Percentiles rank a stretch among this genome's conserved stretches.
Conservation (phyloP, 2,113 vertebrate genomes). For the Halcyon senegalensis region DNA sequence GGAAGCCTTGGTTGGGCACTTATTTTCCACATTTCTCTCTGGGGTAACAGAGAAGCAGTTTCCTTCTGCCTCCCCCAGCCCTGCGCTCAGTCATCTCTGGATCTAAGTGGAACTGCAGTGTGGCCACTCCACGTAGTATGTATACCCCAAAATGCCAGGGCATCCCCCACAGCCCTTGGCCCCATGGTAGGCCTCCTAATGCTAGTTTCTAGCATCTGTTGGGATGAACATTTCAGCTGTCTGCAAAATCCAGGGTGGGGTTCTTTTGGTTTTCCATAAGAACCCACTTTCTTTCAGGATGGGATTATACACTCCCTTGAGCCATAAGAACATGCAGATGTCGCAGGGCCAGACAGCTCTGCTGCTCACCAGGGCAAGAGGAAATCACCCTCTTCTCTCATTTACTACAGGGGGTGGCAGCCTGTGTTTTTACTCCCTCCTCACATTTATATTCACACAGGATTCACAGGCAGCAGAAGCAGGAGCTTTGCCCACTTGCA, state of each 20-base stretch:
- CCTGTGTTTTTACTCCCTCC: neutral
- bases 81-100: accelerated
- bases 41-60: neutral
- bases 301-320: neutral
- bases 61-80: neutral
- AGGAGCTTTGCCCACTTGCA: neutral
- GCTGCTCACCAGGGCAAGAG: neutral
- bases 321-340: neutral
- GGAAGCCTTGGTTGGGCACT: neutral
- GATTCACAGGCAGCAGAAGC: neutral
- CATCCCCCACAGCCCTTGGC: accelerated
- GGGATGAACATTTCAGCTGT: neutral
- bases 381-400: neutral
- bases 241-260: neutral
- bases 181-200: neutral
- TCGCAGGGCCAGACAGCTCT: neutral
- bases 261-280: neutral
- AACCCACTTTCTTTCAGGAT: constrained; percentile 25
- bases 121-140: accelerated
- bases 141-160: neutral
- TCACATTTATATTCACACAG: neutral
- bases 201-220: neutral
- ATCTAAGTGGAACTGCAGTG: neutral
- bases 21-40: neutral
- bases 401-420: neutral